Base-by-base conservation (phyloP, 2,888 invertebrate species). In the Drosophila flavopinicola region DNA sequence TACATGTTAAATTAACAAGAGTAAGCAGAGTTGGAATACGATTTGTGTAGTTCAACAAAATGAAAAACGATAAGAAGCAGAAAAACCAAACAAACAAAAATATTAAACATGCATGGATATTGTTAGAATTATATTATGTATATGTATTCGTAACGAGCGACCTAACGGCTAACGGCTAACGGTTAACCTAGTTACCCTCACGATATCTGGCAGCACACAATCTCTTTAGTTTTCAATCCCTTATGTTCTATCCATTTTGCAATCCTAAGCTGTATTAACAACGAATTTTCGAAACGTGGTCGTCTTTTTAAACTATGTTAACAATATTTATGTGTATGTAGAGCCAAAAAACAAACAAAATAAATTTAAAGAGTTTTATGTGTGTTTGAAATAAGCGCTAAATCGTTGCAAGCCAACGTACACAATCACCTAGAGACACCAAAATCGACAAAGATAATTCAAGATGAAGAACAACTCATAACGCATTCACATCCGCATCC, bases 151-250 rank as follows among this genome's bases (percentile, higher is more conserved):
- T 38, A 32, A 61, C 35, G 35, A 29, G 7, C 41, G 30, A 38
- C 29, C 52, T 32, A 56, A 61, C 44, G 67, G 66, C 15, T 64
- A 72, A 72, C 52, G n/a, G n/a, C n/a, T n/a, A n/a, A n/a, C 44
- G 67, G 66, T 20, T 64, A 72, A 72, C 52, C n/a, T 66, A 72
- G 58, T 72, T 66, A 66, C 52, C 68, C 42, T 58, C 24, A 53
- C 33, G 27, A 48, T 33, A 53, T 69, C 15, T 38, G 70, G 25
- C 32, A 33, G 49, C 66, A 42, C 51, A 47, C 35, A 37, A 44
- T 48, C 32, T 39, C 10, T 39, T 38, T 48, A 9, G n/a, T 32
- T 30, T 54, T 30, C 5, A 11, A 27, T 32, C 30, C 29, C 10
- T 24, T 11, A 30, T 17, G 13, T 5, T 42, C 13, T 24, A 10